Conservation (phyloP, 2,797 vertebrate genomes). For the Crenuchus spilurus region DNA sequence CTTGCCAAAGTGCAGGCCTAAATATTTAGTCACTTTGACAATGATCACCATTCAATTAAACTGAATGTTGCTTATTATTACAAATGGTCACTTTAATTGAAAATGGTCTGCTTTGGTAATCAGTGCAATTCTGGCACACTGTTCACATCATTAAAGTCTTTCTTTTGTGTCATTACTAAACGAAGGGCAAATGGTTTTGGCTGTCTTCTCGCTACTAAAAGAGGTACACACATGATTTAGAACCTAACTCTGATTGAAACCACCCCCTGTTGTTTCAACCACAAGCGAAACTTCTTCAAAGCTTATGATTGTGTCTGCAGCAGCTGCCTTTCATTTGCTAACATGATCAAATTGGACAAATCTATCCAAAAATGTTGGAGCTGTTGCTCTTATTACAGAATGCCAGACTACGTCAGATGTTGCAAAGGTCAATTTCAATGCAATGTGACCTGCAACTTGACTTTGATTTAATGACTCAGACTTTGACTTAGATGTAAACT, state of each 20-base stretch:
- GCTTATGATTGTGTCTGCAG: too few relatives aligned
- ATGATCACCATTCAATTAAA: constrained; percentile 33
- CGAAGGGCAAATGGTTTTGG: background rate
- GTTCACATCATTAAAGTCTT: background rate
- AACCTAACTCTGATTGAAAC: background rate
- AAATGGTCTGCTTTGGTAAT: background rate
- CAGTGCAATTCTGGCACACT: background rate
- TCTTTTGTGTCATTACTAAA: background rate
- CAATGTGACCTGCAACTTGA: too few relatives aligned
- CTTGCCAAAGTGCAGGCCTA: constrained; percentile 5
- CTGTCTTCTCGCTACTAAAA: background rate
- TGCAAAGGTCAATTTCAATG: too few relatives aligned
- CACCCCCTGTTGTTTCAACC: background rate
- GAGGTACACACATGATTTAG: background rate
- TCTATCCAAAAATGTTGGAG: too few relatives aligned
- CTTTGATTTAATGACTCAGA: too few relatives aligned
- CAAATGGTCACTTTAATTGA: constrained; percentile 9
- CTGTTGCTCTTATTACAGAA: too few relatives aligned
- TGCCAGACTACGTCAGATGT: too few relatives aligned
- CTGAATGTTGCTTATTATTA: constrained; percentile 23
- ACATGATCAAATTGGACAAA: too few relatives aligned
- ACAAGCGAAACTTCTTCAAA: background rate
- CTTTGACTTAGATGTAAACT: too few relatives aligned
- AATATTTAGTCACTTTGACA: constrained; percentile 15
- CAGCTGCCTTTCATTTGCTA: background rate